These are phyloP conservation scores for Aulostomus chinensis DNA, from an alignment of 2,797 vertebrate species.

Conservation along the genomic window DNA sequence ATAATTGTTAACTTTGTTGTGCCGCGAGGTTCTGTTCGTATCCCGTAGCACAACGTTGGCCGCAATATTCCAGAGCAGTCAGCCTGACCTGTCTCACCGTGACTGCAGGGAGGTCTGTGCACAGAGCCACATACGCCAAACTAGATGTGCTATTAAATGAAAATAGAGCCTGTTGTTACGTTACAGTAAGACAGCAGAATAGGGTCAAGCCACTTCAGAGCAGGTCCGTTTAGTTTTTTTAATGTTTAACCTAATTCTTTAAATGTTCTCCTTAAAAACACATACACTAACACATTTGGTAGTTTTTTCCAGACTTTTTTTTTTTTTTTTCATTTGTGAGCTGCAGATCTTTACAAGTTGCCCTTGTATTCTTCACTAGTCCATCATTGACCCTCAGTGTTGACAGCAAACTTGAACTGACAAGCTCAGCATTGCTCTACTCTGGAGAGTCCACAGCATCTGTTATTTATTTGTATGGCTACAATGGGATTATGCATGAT, in stretches of 20 bases:
- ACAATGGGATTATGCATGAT: slow-evolving; percentile 39
- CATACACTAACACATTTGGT: too few species aligned
- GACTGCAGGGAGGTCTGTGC: slow-evolving; percentile 14
- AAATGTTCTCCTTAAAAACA: too few species aligned
- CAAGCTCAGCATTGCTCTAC: slow-evolving; percentile 11
- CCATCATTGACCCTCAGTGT: neutral
- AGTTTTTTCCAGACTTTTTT: neutral
- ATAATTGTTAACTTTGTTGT: slow-evolving; percentile 18
- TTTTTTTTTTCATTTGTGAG: neutral
- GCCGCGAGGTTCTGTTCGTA: neutral
- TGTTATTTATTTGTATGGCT: slow-evolving; percentile 50
- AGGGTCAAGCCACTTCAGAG: too few species aligned
- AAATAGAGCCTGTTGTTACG: neutral
- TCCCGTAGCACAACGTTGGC: neutral
- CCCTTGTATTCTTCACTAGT: slow-evolving; percentile 13
- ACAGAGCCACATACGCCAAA: neutral
- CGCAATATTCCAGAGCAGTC: slow-evolving; percentile 1
- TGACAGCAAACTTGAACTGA: slow-evolving; percentile 39
- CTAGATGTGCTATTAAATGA: neutral
- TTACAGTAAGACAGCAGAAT: too few species aligned
- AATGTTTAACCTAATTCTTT: too few species aligned
- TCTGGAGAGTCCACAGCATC: slow-evolving; percentile 41
- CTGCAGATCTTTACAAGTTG: neutral
- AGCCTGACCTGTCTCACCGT: slow-evolving; percentile 7
- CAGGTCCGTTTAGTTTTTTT: too few species aligned